Evolutionary conservation across 2,797 vertebrate species (phyloP).

Genomic region (Vespertilio murinus): DNA sequence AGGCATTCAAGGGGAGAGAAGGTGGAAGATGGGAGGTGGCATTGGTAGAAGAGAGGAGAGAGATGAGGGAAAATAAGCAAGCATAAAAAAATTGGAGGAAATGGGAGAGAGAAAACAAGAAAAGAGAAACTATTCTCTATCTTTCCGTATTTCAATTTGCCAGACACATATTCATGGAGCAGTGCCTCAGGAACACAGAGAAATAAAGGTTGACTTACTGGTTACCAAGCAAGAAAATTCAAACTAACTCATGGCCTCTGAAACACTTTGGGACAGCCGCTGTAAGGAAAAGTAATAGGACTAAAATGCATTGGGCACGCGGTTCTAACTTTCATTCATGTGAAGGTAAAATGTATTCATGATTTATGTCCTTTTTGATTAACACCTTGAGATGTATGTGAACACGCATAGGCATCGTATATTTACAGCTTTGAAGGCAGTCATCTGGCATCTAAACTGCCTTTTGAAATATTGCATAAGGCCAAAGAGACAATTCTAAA

Average conservation of each 20-base stretch:
- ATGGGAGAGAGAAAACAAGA: neutral
- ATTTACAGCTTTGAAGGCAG: conserved; percentile 64
- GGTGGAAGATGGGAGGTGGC: neutral
- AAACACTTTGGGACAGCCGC: conserved; percentile 58
- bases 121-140: neutral
- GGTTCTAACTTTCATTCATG: conserved; percentile 61
- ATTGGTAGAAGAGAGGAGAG: neutral
- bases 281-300: conserved; percentile 69
- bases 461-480: conserved; percentile 64
- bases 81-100: neutral
- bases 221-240: conserved; percentile 48
- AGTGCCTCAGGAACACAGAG: neutral
- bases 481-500: conserved; percentile 65
- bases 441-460: conserved; percentile 50
- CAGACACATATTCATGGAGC: neutral
- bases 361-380: conserved; percentile 66
- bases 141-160: neutral
- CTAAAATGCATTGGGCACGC: conserved; percentile 54
- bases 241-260: conserved; percentile 52
- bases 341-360: conserved; percentile 53
- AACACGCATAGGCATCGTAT: conserved; percentile 17
- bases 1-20: neutral
- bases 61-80: neutral
- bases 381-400: conserved; percentile 57
- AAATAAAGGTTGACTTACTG: conserved; percentile 22